phyloP scores from a whole-genome alignment of 2,888 invertebrate genomes.

The Alloplasta piceator region DNA sequence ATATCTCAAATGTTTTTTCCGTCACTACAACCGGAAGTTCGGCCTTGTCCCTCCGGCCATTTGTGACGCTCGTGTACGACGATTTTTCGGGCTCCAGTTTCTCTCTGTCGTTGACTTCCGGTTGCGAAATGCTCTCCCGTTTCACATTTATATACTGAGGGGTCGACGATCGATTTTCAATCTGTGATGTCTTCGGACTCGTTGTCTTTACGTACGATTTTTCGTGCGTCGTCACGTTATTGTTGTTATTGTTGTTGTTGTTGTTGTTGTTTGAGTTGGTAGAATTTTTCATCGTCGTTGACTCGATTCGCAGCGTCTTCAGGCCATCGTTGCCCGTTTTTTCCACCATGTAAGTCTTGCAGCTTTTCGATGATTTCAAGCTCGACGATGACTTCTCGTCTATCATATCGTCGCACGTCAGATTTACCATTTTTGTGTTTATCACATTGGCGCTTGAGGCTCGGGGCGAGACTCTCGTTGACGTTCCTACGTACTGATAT shows the following conservation, averaged over 20 bases:
- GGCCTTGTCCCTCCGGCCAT: conserved; percentile 13
- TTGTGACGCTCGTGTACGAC: no score
- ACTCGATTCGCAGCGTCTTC: conserved; percentile 67
- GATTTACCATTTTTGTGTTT: conserved; percentile 59
- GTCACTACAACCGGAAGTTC: conserved; percentile 64
- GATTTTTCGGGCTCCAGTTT: conserved; percentile 15
- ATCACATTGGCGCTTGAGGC: not conserved
- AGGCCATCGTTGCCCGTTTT: conserved; percentile 67
- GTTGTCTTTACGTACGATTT: conserved; percentile 41
- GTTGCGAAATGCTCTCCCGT: conserved; percentile 40
- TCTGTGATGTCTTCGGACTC: conserved; percentile 13
- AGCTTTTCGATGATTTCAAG: conserved; percentile 57
- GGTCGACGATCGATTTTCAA: conserved; percentile 27
- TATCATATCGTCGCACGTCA: conserved; percentile 62
- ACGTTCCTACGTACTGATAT: conserved; percentile 78
- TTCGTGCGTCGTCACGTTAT: conserved; percentile 40
- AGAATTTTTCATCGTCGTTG: conserved; percentile 58
- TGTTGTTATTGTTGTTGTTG: conserved; percentile 56
- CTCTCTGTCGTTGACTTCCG: conserved; percentile 38
- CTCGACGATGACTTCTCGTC: conserved; percentile 61
- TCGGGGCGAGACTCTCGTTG: conserved; percentile 59
- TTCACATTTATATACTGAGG: conserved; percentile 39
- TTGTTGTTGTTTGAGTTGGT: conserved; percentile 41
- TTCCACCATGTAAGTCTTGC: conserved; percentile 60
- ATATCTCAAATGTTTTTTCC: conserved; percentile 78